phyloP scores from a whole-genome alignment of 1,140 invertebrate species.

The Littorina saxatilis region DNA sequence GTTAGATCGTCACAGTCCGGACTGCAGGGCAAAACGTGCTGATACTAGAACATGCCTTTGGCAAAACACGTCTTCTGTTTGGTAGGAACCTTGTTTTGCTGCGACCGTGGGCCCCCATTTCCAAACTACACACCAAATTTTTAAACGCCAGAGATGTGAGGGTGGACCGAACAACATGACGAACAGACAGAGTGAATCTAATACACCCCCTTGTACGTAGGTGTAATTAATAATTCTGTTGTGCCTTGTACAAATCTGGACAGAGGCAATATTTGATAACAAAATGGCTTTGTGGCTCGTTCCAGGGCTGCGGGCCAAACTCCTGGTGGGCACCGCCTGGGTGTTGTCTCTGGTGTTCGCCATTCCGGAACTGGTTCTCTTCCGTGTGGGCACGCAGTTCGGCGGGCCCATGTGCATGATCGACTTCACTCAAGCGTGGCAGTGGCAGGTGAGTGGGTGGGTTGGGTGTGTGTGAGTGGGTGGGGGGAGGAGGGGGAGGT shows the following conservation, averaged over 20 bases:
- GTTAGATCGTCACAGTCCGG: too few relatives aligned
- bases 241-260: neutral
- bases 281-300: neutral
- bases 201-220: too few relatives aligned
- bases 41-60: too few relatives aligned
- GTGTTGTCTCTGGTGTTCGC: slow-evolving; percentile 88
- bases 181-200: too few relatives aligned
- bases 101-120: too few relatives aligned
- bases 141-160: too few relatives aligned
- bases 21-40: too few relatives aligned
- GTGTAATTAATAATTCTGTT: neutral
- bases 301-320: slow-evolving; percentile 89
- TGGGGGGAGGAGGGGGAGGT: neutral
- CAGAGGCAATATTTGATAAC: neutral
- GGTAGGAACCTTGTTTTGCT: too few relatives aligned
- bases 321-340: slow-evolving; percentile 89
- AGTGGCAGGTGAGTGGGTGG: slow-evolving; percentile 80
- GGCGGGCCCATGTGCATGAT: slow-evolving; percentile 92
- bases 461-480: neutral
- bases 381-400: slow-evolving; percentile 73
- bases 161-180: too few relatives aligned
- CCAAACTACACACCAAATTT: too few relatives aligned
- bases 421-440: slow-evolving; percentile 83
- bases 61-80: too few relatives aligned
- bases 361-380: slow-evolving; percentile 82